Evolutionary conservation across 35 echinoderm and acorn worm species (phyloP), one percentile per base, ranked within the genome.

Genomic region (Eucidaris tribuloides): DNA sequence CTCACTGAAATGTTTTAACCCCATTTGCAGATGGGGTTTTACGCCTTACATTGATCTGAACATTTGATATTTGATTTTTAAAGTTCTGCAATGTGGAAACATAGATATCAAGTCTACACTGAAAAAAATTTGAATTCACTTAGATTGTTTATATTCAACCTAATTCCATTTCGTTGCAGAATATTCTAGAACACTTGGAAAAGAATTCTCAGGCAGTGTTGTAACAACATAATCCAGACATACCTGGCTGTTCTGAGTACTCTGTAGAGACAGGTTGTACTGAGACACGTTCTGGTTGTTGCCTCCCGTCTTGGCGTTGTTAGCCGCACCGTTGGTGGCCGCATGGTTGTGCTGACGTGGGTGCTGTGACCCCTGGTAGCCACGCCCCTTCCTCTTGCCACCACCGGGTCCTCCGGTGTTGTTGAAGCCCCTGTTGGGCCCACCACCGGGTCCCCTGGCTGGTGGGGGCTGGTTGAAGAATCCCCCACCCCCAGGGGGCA

Each of bases 211-310:
- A n/a, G n/a, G n/a, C n/a, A n/a, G n/a, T n/a, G n/a, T n/a, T n/a
- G n/a, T n/a, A n/a, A n/a, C n/a, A n/a, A n/a, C n/a, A n/a, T n/a
- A n/a, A n/a, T n/a, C n/a, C 18, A 25, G 45, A 71, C 72, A 36
- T 78, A 94, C 92, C 86, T 94, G 92, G 63, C 92, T 94, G 24
- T 80, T 66, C 49, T 89, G 87, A 36, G 68, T 74, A 66, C 87
- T 89, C 40, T 94, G 85, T 61, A 94, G 77, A 25, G 92, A 94
- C 31, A 94, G 83, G 70, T 89, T 94, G 74, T 89, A 94, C 87
- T 94, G 92, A 0, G 92, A 94, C 43, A 80, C 72, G 45, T 85
- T 83, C 77, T 94, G 92, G n/a, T n/a, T n/a, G 64, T 61, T 62
- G 3, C 66, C 66, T 9, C 81, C 46, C 49, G 30, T 46, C 30